A percentile compares a stretch with the other conserved stretches of the same genome.
phyloP scores from a whole-genome alignment of 1,140 invertebrate genomes.

The Lasioglossum baleicum region DNA sequence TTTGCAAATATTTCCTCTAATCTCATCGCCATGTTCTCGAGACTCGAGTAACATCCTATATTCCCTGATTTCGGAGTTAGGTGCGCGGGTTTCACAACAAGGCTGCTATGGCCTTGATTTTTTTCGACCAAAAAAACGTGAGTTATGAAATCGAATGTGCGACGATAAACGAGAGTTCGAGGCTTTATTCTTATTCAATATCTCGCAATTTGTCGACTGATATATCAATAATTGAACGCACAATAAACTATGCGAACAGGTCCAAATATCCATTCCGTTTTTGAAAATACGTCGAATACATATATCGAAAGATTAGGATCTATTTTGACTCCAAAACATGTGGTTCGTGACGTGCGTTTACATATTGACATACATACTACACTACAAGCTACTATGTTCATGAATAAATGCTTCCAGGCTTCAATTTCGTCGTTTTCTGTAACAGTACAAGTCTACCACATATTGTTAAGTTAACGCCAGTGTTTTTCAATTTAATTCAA shows the following conservation, averaged over 20 bases:
- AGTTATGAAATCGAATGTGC: conserved; percentile 44
- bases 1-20: background rate
- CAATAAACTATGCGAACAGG: no score
- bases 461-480: no score
- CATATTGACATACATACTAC: background rate
- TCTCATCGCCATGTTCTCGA: background rate
- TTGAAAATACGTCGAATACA: background rate
- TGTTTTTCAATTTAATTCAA: no score
- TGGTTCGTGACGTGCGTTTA: background rate
- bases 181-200: background rate
- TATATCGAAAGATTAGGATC: background rate
- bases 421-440: background rate
- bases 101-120: conserved; percentile 40
- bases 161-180: conserved; percentile 27
- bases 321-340: no score
- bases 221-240: background rate
- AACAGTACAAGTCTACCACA: background rate
- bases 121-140: conserved; percentile 37
- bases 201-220: background rate
- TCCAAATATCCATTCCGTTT: background rate
- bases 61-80: conserved; percentile 9
- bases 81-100: conserved; percentile 33
- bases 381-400: background rate
- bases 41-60: background rate
- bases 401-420: background rate